Evolutionary conservation across 2,888 invertebrate species (phyloP).

Genomic region (Troides helena): DNA sequence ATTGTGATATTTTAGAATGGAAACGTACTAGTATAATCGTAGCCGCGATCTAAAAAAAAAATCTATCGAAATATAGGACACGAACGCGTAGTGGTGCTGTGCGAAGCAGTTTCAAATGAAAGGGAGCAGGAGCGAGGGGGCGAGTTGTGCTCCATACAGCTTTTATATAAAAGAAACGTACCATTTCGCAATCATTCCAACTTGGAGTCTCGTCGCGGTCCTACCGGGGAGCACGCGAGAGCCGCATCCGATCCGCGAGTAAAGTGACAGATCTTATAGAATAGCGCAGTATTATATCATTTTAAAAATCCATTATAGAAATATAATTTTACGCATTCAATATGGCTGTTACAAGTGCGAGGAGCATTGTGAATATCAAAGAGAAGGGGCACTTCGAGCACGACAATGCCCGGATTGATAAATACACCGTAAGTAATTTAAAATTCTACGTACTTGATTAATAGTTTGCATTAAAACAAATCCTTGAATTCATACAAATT

Average conservation of each 20-base stretch:
- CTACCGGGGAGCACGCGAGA: conserved; percentile 64
- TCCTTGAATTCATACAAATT: not conserved
- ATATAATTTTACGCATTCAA: conserved; percentile 38
- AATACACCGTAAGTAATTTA: conserved; percentile 66
- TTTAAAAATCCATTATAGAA: conserved; percentile 27
- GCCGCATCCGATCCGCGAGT: conserved; percentile 58
- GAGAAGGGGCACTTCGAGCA: conserved; percentile 67
- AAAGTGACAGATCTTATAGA: conserved; percentile 60
- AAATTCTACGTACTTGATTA: not conserved
- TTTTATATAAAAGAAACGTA: conserved; percentile 74
- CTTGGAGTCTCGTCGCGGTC: conserved; percentile 72
- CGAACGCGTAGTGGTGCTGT: not conserved
- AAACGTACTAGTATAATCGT: not conserved
- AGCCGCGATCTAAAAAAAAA: conserved; percentile 1
- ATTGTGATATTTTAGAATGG: not conserved
- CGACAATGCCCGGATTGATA: conserved; percentile 68
- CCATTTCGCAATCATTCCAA: conserved; percentile 72
- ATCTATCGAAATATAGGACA: conserved; percentile 4
- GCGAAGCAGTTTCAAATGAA: conserved; percentile 42
- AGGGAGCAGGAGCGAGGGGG: conserved; percentile 64
- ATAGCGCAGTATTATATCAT: conserved; percentile 39
- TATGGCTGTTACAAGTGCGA: conserved; percentile 73
- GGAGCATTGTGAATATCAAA: conserved; percentile 67
- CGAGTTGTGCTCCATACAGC: conserved; percentile 54
- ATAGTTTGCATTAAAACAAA: not conserved